phyloP scores from a whole-genome alignment of 2,113 vertebrate species.

The Podarcis muralis region DNA sequence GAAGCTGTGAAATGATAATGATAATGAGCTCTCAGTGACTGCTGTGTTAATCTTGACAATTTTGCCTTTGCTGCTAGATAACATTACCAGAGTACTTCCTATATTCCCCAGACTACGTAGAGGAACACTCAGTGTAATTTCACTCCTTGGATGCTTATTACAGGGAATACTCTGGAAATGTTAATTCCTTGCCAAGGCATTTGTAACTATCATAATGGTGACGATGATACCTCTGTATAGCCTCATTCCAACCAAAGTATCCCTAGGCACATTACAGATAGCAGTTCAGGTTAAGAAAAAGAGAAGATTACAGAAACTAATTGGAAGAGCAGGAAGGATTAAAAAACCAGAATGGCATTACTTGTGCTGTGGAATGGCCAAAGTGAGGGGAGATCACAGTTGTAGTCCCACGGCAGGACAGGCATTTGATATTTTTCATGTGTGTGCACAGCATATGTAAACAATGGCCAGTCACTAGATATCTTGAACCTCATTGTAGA shows the following conservation, averaged over 20 bases:
- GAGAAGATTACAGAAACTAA: neutral
- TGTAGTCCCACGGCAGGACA: neutral
- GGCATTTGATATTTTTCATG: neutral
- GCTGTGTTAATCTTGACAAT: neutral
- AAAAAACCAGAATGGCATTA: neutral
- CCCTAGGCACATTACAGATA: neutral
- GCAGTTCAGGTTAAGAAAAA: neutral
- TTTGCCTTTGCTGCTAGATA: constrained; percentile 19
- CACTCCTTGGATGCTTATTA: neutral
- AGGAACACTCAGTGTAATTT: neutral
- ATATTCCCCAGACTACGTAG: neutral
- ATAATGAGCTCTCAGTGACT: neutral
- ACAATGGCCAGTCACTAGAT: neutral
- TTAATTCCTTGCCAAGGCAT: constrained; percentile 23
- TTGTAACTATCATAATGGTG: neutral
- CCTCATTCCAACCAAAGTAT: neutral
- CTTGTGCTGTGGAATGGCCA: neutral
- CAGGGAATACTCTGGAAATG: neutral
- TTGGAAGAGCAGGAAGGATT: neutral
- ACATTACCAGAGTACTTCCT: neutral
- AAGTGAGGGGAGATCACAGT: neutral
- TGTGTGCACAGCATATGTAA: neutral
- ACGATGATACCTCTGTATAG: neutral
- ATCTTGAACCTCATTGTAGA: constrained; percentile 3
- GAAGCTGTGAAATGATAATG: constrained; percentile 7